These are phyloP conservation scores for Diarsia mendica DNA, from an alignment of 2,888 invertebrate species.

Conservation along the genomic window DNA sequence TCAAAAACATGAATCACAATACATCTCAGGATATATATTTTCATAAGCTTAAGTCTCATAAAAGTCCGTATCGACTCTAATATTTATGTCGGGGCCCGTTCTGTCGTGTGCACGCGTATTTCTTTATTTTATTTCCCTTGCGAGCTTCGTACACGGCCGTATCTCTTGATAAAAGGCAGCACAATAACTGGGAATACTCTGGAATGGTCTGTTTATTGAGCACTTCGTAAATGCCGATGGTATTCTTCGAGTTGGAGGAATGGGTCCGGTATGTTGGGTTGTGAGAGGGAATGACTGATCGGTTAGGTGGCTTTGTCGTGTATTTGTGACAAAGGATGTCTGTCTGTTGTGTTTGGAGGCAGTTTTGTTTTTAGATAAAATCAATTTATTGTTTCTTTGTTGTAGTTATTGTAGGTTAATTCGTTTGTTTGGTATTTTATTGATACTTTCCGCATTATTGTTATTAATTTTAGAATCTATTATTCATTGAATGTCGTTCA, in stretches of 20 bases:
- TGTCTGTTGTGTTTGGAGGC: neutral
- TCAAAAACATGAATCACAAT: conserved; percentile 54
- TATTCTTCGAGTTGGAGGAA: conserved; percentile 53
- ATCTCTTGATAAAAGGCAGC: conserved; percentile 67
- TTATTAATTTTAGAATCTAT: neutral
- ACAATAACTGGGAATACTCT: conserved; percentile 63
- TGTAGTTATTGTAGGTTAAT: neutral
- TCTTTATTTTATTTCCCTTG: conserved; percentile 68
- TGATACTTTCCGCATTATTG: neutral
- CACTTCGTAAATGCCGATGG: conserved; percentile 62
- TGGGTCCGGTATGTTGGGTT: conserved; percentile 18
- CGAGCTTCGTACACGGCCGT: conserved; percentile 61
- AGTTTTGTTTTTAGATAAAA: neutral
- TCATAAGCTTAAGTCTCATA: conserved; percentile 73
- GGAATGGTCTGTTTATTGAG: conserved; percentile 68
- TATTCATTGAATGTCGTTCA: neutral
- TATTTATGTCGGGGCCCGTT: conserved; percentile 74
- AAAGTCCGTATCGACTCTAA: conserved; percentile 77
- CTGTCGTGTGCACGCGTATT: conserved; percentile 63
- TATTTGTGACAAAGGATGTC: neutral
- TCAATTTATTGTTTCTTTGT: neutral
- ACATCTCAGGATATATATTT: conserved; percentile 70
- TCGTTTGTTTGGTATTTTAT: neutral
- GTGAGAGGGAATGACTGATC: conserved; percentile 18
- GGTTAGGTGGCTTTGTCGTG: conserved; percentile 14